Conservation (phyloP, 2,113 vertebrate species). For the Cyprinus carpio region DNA sequence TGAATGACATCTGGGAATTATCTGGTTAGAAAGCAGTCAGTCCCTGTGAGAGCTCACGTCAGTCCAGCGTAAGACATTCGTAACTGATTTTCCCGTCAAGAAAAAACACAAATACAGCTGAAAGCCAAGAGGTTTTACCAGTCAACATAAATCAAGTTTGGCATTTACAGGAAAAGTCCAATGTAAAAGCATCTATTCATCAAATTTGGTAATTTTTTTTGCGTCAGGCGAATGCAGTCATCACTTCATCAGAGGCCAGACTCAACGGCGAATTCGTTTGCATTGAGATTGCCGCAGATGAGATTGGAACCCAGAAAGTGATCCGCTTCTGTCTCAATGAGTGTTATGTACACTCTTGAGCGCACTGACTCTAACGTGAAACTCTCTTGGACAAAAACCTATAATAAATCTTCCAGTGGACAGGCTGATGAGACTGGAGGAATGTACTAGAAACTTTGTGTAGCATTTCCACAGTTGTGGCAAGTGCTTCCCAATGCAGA, state of each 20-base stretch:
- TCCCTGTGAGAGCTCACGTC: neutral
- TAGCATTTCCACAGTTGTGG: neutral
- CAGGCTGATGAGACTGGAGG: neutral
- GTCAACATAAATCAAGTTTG: conserved; percentile 28
- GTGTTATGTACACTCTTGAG: conserved; percentile 10
- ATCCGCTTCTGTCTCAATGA: neutral
- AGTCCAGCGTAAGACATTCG: neutral
- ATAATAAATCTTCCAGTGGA: neutral
- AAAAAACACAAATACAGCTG: neutral
- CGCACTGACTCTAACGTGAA: conserved; percentile 47
- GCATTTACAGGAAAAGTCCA: conserved; percentile 7
- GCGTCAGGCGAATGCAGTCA: neutral
- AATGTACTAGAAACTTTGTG: neutral
- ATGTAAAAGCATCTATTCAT: neutral
- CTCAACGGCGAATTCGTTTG: neutral
- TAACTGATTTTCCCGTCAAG: conserved; percentile 9
- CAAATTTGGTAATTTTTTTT: conserved; percentile 18
- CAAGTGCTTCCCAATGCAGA: neutral
- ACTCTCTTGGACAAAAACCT: conserved; percentile 41
- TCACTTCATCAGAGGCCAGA: conserved; percentile 21
- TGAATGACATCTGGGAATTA: conserved; percentile 26
- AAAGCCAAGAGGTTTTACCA: conserved; percentile 11
- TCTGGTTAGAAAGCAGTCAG: conserved; percentile 9
- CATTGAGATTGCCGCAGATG: conserved; percentile 18
- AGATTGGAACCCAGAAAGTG: conserved; percentile 22